Base-by-base conservation (phyloP, 2,888 invertebrate genomes). In the Prenolepis imparis region DNA sequence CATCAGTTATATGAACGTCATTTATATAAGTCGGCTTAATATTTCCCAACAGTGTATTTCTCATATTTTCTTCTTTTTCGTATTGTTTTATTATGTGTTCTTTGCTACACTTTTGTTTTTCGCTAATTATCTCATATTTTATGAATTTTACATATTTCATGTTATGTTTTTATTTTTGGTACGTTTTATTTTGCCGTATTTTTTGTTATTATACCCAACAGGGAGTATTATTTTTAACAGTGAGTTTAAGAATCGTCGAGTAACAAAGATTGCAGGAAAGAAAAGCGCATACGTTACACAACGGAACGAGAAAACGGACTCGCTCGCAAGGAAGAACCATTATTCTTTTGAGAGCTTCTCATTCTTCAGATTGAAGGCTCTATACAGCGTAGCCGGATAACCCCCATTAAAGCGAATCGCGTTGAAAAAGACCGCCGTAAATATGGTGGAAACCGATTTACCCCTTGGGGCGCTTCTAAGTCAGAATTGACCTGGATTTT, bases 341-440 rank as follows among this genome's bases (percentile, higher is more conserved):
- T 88, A 86, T 66, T 83, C 74, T 85, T 87, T 75, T 83, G 73
- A 48, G 63, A 61, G 55, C 67, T 41, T 44, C 64, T 48, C 61
- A n/a, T 70, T 24, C 64, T 39, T 39, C 66, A 48, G 61, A 78
- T 74, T 84, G 82, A n/a, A 82, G 78, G 86, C 84, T 86, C 85
- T 83, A 87, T 85, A 83, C 78, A 74, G 82, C 83, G 72, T 57
- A 85, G 73, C 81, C 83, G 72, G 55, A 85, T 84, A 80, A 87
- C 84, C 86, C 88, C 87, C 88, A 91, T 90, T 90, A 90, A 88
- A 86, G 84, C 83, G 87, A 85, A 85, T 83, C 68, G 82, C 88
- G 84, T 87, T 88, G 90, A 90, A 87, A 90, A 89, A 86, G 80
- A 86, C 78, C 81, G 77, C 85, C 63, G 84, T 63, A 72, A 70